Conservation (phyloP, 2,888 invertebrate genomes). For the Carabus problematicus region DNA sequence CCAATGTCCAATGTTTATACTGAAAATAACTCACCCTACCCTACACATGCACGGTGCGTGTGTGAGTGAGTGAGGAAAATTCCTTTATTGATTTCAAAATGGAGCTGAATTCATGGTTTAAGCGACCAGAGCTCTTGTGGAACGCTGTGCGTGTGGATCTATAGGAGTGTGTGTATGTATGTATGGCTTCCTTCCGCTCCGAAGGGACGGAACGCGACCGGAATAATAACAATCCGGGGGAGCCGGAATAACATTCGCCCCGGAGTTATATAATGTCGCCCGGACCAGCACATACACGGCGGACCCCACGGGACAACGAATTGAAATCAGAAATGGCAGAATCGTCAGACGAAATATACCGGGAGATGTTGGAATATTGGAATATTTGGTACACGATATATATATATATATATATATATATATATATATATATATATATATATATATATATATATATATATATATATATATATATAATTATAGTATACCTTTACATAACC, state of each 20-base stretch:
- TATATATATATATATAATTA: background rate
- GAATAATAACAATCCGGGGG: constrained; percentile 42
- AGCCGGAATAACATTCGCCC: constrained; percentile 35
- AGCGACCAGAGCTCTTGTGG: constrained; percentile 25
- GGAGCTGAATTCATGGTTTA: constrained; percentile 40
- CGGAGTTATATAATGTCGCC: constrained; percentile 22
- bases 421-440: background rate
- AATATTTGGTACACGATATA: background rate
- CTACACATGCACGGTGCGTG: background rate
- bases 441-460: background rate
- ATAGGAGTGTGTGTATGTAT: constrained; percentile 18
- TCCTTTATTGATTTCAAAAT: constrained; percentile 42
- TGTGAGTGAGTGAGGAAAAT: constrained; percentile 22
- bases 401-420: background rate
- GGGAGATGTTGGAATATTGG: too few relatives aligned
- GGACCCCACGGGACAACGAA: constrained; percentile 40
- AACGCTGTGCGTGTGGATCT: constrained; percentile 9
- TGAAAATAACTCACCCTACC: too few relatives aligned
- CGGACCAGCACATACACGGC: constrained; percentile 16
- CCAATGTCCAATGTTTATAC: too few relatives aligned
- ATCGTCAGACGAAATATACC: background rate
- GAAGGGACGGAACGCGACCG: constrained; percentile 35
- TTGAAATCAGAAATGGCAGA: constrained; percentile 43
- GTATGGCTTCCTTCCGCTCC: constrained; percentile 19
- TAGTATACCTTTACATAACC: too few relatives aligned